phyloP scores from a whole-genome alignment of 2,113 vertebrate genomes.

The Apteryx mantelli region DNA sequence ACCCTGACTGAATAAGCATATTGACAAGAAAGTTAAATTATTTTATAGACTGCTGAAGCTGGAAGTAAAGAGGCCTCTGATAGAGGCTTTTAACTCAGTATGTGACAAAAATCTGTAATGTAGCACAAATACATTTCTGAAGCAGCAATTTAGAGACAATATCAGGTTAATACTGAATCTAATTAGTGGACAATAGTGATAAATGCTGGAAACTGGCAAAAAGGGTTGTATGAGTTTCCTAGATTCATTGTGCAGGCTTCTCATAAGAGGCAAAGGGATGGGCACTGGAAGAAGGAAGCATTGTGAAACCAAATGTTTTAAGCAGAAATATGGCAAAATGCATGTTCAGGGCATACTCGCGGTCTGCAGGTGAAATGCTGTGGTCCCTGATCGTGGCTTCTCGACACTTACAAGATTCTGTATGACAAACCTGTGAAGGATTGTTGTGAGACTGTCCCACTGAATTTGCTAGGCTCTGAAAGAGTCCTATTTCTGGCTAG shows the following conservation, averaged over 20 bases:
- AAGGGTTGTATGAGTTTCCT: background rate
- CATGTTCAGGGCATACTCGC: rapidly evolving
- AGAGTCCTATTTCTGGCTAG: background rate
- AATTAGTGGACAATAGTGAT: background rate
- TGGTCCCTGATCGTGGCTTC: background rate
- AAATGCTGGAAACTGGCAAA: background rate
- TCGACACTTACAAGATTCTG: background rate
- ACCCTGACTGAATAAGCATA: slow-evolving; percentile 27
- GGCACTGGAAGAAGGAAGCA: background rate
- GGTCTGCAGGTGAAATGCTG: background rate
- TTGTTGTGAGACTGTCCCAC: background rate
- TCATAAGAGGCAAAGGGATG: background rate
- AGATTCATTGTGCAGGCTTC: background rate
- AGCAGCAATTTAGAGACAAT: background rate
- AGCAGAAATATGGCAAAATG: background rate
- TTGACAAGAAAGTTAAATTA: slow-evolving; percentile 55
- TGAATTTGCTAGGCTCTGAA: background rate
- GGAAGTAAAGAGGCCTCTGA: slow-evolving; percentile 8
- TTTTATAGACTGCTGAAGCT: slow-evolving; percentile 46
- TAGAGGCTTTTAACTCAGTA: slow-evolving; percentile 49
- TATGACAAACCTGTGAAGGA: background rate
- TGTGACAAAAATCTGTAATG: slow-evolving; percentile 52
- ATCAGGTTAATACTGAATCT: background rate
- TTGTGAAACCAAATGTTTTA: background rate
- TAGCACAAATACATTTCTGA: background rate